A percentile compares a stretch with the other conserved stretches of the same genome.
Conservation (phyloP, 2,797 vertebrate species). For the Sebastes hopkinsi region DNA sequence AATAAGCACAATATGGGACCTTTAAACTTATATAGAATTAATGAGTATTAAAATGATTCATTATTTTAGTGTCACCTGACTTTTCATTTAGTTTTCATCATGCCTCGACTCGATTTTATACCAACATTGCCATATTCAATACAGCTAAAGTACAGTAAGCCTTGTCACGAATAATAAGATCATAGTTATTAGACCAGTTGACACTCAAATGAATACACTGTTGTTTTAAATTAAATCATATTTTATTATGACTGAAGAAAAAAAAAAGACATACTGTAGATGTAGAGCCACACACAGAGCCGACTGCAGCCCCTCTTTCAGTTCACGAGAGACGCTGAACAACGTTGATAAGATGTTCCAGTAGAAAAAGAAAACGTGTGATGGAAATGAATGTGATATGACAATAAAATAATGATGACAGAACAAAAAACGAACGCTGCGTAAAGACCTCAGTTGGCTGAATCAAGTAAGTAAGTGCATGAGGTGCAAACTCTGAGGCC, state of each 20-base stretch:
- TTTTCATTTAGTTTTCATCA: background rate
- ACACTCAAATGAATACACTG: slow-evolving; percentile 8
- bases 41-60: too few species aligned
- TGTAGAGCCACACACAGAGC: slow-evolving; percentile 47
- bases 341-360: slow-evolving; percentile 35
- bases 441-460: slow-evolving; percentile 59
- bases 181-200: background rate
- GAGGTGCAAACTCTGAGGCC: slow-evolving; percentile 68
- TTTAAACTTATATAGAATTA: too few species aligned
- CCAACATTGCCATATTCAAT: background rate
- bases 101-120: background rate
- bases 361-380: slow-evolving; percentile 33
- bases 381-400: slow-evolving; percentile 3
- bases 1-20: too few species aligned
- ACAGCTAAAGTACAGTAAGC: background rate
- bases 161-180: background rate
- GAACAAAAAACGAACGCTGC: slow-evolving; percentile 31
- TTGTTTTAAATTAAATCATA: slow-evolving; percentile 55
- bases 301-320: slow-evolving; percentile 22
- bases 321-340: slow-evolving; percentile 21
- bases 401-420: slow-evolving; percentile 1
- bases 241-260: slow-evolving; percentile 68
- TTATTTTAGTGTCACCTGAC: background rate
- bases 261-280: slow-evolving; percentile 39
- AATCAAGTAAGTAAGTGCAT: slow-evolving; percentile 71